phyloP scores from a whole-genome alignment of 2,888 invertebrate species.

The Anorthoa munda region DNA sequence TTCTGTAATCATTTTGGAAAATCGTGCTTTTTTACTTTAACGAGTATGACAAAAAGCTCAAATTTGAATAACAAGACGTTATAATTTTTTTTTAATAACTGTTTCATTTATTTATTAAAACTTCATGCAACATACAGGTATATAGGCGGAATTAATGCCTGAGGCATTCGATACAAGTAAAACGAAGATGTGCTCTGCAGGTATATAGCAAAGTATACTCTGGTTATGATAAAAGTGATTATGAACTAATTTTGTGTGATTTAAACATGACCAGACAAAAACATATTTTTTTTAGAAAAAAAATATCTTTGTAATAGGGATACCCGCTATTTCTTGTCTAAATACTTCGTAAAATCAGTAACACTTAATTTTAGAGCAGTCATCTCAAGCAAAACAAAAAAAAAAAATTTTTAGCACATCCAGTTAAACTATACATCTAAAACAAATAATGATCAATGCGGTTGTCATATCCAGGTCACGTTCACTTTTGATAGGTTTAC shows the following conservation, averaged over 20 bases:
- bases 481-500: constrained; percentile 63
- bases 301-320: too few relatives aligned
- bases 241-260: not conserved
- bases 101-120: too few relatives aligned
- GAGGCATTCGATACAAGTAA: too few relatives aligned
- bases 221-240: too few relatives aligned
- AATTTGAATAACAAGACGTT: not conserved
- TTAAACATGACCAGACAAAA: not conserved
- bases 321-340: not conserved
- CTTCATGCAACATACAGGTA: too few relatives aligned
- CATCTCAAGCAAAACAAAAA: not conserved
- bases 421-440: constrained; percentile 19
- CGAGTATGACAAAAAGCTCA: not conserved
- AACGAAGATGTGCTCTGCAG: too few relatives aligned
- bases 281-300: too few relatives aligned
- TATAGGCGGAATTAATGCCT: too few relatives aligned
- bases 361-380: not conserved
- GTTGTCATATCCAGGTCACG: constrained; percentile 66
- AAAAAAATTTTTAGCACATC: constrained; percentile 24
- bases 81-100: too few relatives aligned
- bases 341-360: not conserved
- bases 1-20: not conserved
- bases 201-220: not conserved
- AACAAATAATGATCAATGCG: constrained; percentile 67
- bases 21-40: too few relatives aligned